These are phyloP conservation scores for Pangasianodon gigas DNA, from an alignment of 2,113 vertebrate species.

Conservation along the genomic window DNA sequence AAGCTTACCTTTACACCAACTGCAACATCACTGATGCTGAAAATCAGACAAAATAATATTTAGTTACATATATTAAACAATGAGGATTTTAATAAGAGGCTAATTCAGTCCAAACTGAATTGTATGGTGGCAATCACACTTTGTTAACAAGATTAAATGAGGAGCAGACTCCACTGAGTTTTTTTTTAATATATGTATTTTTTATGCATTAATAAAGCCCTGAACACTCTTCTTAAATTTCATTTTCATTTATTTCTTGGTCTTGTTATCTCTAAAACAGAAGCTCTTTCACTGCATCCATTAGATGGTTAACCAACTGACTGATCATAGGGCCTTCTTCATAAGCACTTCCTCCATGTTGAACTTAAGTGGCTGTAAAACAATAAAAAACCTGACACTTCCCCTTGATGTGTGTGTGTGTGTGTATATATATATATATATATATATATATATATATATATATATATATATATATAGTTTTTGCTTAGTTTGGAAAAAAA, in stretches of 20 bases:
- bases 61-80: not conserved
- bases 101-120: not conserved
- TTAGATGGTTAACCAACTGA: not conserved
- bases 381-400: not conserved
- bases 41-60: slow-evolving; percentile 58
- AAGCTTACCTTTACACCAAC: slow-evolving; percentile 95
- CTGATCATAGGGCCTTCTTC: not conserved
- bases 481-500: not conserved
- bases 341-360: not conserved
- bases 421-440: too few relatives aligned
- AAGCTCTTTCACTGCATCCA: not conserved
- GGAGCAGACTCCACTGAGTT: not conserved
- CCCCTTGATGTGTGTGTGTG: too few relatives aligned
- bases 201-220: not conserved
- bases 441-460: too few relatives aligned
- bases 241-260: not conserved
- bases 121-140: too few relatives aligned
- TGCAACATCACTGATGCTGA: slow-evolving; percentile 92
- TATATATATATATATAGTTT: not conserved
- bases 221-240: not conserved
- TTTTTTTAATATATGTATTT: too few relatives aligned
- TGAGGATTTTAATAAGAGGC: not conserved
- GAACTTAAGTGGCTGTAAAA: not conserved
- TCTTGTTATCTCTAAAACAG: not conserved
- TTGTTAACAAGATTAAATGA: not conserved